A percentile compares a stretch with the other conserved stretches of the same genome.
These are phyloP conservation scores for Pygoscelis antarcticus DNA, from an alignment of 2,113 vertebrate species.

Conservation along the genomic window DNA sequence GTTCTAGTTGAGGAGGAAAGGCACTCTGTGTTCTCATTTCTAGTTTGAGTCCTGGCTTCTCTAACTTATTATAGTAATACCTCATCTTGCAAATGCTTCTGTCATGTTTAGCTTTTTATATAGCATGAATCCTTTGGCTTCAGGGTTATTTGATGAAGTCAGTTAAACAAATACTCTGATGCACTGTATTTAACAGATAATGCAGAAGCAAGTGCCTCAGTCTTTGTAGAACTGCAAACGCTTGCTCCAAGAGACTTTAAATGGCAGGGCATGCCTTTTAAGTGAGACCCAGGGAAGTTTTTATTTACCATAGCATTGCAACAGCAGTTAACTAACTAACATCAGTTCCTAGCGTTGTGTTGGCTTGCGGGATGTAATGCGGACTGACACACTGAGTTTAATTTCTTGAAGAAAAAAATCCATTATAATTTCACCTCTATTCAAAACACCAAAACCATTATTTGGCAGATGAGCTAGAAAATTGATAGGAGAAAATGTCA, in stretches of 20 bases:
- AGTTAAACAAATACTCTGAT: neutral
- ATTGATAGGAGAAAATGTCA: conserved; percentile 67
- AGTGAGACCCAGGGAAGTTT: neutral
- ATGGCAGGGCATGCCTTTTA: neutral
- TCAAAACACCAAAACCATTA: conserved; percentile 60
- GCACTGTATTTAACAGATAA: neutral
- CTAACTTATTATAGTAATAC: neutral
- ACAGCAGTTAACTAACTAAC: neutral
- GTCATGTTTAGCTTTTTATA: neutral
- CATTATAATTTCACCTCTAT: conserved; percentile 56
- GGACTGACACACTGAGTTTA: conserved; percentile 20
- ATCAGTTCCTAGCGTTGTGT: neutral
- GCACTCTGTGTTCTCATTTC: neutral
- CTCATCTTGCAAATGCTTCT: neutral
- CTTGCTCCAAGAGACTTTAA: neutral
- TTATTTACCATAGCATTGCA: neutral
- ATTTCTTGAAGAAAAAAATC: conserved; percentile 60
- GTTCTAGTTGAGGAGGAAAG: neutral
- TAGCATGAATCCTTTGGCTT: neutral
- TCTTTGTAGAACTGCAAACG: neutral
- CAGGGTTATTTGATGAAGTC: neutral
- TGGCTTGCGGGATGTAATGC: neutral
- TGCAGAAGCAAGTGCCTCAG: neutral
- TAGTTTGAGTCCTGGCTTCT: neutral
- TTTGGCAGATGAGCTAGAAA: conserved; percentile 69